phyloP scores from a whole-genome alignment of 2,888 invertebrate genomes.

The Scelioninae gen. 1 region DNA sequence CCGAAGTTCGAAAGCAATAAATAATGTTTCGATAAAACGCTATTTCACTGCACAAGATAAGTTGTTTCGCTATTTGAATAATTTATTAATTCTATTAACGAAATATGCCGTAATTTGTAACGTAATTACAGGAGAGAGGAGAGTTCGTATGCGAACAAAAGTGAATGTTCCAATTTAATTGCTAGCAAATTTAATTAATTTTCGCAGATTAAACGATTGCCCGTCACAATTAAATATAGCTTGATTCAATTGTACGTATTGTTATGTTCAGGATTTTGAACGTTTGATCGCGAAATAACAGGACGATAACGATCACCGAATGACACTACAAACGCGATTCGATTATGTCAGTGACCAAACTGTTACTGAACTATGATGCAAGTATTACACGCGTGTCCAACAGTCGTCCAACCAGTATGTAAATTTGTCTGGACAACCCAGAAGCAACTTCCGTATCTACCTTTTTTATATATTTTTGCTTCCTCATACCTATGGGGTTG shows the following conservation, averaged over 20 bases:
- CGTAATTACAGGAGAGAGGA: constrained; percentile 28
- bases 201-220: constrained; percentile 51
- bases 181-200: constrained; percentile 58
- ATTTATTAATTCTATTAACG: constrained; percentile 50
- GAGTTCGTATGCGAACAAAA: constrained; percentile 31
- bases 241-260: constrained; percentile 48
- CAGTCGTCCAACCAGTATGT: constrained; percentile 57
- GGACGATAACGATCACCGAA: constrained; percentile 47
- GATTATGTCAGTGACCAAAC: constrained; percentile 34
- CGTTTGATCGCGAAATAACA: constrained; percentile 53
- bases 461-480: constrained; percentile 36
- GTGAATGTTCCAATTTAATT: constrained; percentile 40
- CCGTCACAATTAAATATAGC: constrained; percentile 39
- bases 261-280: constrained; percentile 42
- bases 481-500: constrained; percentile 28
- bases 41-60: constrained; percentile 9
- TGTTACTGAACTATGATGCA: constrained; percentile 34
- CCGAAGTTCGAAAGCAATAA: constrained; percentile 22
- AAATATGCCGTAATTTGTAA: constrained; percentile 44
- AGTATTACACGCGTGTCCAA: constrained; percentile 36
- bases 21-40: constrained; percentile 5
- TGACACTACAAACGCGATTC: constrained; percentile 23
- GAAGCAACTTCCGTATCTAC: constrained; percentile 47
- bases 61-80: constrained; percentile 21
- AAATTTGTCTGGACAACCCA: constrained; percentile 52